A percentile compares a stretch with the other conserved stretches of the same genome.
These are phyloP conservation scores for Peromyscus nudipes DNA, from an alignment of 2,797 vertebrate genomes.

Conservation along the genomic window DNA sequence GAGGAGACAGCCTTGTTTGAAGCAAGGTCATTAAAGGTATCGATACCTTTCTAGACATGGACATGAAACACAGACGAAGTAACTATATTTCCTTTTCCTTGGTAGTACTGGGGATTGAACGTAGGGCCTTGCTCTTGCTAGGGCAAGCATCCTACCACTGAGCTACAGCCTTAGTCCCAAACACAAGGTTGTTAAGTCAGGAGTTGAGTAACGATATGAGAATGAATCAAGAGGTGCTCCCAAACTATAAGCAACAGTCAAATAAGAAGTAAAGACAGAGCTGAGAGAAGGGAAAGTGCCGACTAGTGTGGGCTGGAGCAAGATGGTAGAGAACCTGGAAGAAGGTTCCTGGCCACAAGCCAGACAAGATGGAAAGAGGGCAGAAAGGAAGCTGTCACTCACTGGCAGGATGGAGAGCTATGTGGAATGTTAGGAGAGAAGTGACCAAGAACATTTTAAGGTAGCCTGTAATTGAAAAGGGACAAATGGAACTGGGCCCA, in stretches of 20 bases:
- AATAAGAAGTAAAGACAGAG: not conserved
- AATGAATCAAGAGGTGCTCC: not conserved
- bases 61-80: not conserved
- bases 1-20: not conserved
- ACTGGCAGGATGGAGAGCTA: not conserved
- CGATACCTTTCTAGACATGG: not conserved
- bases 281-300: not conserved
- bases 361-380: not conserved
- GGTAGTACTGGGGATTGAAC: not conserved
- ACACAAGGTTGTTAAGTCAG: not conserved
- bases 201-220: not conserved
- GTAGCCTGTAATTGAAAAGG: constrained; percentile 61
- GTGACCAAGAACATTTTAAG: constrained; percentile 18
- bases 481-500: not conserved
- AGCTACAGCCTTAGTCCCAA: not conserved
- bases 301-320: not conserved
- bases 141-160: not conserved
- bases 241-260: not conserved
- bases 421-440: not conserved
- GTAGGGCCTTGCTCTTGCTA: not conserved
- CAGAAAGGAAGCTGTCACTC: not conserved
- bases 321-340: not conserved
- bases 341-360: not conserved
- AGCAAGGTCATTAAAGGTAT: not conserved
- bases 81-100: not conserved